phyloP scores from a whole-genome alignment of 2,888 invertebrate species.

The Mayetiola destructor region DNA sequence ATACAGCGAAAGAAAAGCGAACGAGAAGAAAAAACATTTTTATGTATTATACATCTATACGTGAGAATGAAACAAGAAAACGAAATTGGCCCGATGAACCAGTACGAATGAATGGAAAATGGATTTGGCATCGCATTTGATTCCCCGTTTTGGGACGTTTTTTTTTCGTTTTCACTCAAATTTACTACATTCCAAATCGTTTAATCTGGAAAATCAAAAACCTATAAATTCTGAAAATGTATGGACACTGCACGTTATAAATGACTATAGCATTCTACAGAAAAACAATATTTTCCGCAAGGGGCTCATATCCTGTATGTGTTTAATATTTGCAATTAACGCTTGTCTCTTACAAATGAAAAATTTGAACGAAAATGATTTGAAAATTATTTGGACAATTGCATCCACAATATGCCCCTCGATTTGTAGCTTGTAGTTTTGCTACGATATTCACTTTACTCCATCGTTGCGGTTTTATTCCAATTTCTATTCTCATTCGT shows the following conservation, averaged over 20 bases:
- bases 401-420: too few species aligned
- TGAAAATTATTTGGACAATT: too few species aligned
- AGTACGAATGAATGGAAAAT: background rate
- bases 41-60: background rate
- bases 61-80: background rate
- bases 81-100: background rate
- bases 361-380: too few species aligned
- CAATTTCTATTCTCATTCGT: too few species aligned
- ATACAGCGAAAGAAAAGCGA: background rate
- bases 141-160: background rate
- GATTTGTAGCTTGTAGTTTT: too few species aligned
- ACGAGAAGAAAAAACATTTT: background rate
- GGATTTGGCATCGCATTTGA: background rate
- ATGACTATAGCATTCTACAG: too few species aligned
- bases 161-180: background rate
- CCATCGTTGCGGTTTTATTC: too few species aligned
- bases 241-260: slow-evolving; percentile 11
- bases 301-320: too few species aligned
- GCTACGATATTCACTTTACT: too few species aligned
- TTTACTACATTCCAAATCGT: slow-evolving; percentile 10
- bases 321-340: too few species aligned
- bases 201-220: slow-evolving; percentile 12
- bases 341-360: too few species aligned
- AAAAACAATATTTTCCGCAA: too few species aligned
- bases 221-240: slow-evolving; percentile 11